A percentile compares a stretch with the other conserved stretches of the same genome.
phyloP scores from a whole-genome alignment of 2,888 invertebrate genomes.

The Meteorus cinctellus region DNA sequence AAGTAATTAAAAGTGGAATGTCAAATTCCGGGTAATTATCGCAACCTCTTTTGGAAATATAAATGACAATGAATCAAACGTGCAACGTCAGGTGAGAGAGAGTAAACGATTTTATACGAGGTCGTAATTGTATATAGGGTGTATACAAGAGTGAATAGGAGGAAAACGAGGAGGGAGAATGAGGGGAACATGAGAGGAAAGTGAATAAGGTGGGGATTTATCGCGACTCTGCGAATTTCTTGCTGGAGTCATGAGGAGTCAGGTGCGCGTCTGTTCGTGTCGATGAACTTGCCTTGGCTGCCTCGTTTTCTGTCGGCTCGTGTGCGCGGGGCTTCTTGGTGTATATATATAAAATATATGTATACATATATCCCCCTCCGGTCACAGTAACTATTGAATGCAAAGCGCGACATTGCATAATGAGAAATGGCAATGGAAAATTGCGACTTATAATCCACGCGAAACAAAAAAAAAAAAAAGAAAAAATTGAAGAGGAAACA shows the following conservation, averaged over 20 bases:
- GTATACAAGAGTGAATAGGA: not conserved
- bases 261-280: conserved; percentile 51
- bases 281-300: conserved; percentile 59
- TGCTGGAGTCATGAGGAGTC: conserved; percentile 54
- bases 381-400: conserved; percentile 53
- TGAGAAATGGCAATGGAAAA: conserved; percentile 45
- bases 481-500: not conserved
- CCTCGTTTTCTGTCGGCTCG: conserved; percentile 27
- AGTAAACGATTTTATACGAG: not conserved
- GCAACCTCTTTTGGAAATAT: not conserved
- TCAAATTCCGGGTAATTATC: too few relatives aligned
- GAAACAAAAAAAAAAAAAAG: not conserved
- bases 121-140: not conserved
- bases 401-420: conserved; percentile 62
- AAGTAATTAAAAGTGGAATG: too few relatives aligned
- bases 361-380: not conserved
- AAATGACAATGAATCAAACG: not conserved
- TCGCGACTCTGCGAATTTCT: conserved; percentile 57
- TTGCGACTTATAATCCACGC: conserved; percentile 31
- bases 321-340: conserved; percentile 52
- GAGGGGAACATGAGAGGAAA: not conserved
- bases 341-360: conserved; percentile 45
- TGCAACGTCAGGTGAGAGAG: conserved; percentile 39
- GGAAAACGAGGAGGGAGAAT: not conserved
- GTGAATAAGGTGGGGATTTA: conserved; percentile 40